These are phyloP conservation scores for Drosophila leontia DNA, from an alignment of 1,140 invertebrate genomes.

Conservation along the genomic window DNA sequence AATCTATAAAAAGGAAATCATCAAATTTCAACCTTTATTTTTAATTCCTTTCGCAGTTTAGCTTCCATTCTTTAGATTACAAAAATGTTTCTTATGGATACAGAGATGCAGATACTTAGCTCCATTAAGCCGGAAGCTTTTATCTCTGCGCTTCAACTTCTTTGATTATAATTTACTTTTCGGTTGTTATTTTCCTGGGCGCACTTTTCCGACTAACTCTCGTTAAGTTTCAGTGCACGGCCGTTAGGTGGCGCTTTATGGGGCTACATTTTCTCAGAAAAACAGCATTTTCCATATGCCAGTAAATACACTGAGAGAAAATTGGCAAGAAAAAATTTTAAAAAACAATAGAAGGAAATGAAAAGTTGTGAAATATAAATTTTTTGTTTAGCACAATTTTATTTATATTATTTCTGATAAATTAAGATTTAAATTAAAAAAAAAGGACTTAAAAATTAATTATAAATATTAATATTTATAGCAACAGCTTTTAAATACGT, in stretches of 20 bases:
- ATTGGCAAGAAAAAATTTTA: no score
- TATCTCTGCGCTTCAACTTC: conserved; percentile 12
- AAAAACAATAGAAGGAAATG: neutral
- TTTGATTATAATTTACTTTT: conserved; percentile 38
- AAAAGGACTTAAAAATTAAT: no score
- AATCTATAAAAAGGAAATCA: neutral
- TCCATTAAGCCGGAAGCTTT: conserved; percentile 11
- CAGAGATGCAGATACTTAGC: neutral
- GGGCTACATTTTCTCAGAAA: conserved; percentile 33
- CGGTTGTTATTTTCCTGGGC: conserved; percentile 16
- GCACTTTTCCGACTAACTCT: conserved; percentile 35
- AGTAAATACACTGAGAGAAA: neutral
- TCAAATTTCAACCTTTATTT: neutral
- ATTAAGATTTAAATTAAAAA: no score
- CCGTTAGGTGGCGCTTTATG: conserved; percentile 77
- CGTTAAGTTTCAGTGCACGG: conserved; percentile 65
- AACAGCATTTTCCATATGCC: conserved; percentile 49
- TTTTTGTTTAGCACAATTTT: no score
- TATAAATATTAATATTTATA: no score
- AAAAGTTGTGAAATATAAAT: neutral
- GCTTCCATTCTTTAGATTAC: neutral
- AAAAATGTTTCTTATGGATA: conserved; percentile 1
- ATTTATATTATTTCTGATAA: conserved; percentile 8
- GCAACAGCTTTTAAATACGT: no score
- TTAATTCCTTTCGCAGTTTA: neutral